phyloP scores from a whole-genome alignment of 2,797 vertebrate species.

The Falco rusticolus region DNA sequence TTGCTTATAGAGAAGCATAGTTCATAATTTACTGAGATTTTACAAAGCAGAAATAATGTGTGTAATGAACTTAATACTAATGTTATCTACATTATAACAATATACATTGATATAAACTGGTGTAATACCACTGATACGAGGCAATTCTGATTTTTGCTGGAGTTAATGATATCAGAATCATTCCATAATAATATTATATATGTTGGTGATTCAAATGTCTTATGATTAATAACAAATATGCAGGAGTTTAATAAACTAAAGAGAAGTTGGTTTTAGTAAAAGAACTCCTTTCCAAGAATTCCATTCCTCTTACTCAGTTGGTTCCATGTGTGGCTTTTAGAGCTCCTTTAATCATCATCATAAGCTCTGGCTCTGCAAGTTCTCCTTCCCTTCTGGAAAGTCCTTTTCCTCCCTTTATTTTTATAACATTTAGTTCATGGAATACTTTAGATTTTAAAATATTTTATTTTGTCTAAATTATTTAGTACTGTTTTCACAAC shows the following conservation, averaged over 20 bases:
- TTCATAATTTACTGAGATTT: background rate
- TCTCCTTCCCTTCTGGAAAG: background rate
- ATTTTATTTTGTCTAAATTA: background rate
- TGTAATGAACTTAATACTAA: background rate
- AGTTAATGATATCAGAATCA: background rate
- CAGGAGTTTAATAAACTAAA: background rate
- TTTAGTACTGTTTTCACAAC: background rate
- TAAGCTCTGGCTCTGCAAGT: background rate
- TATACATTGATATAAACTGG: background rate
- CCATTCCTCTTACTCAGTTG: background rate
- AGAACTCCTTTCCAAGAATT: background rate
- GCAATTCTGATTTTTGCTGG: background rate
- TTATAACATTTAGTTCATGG: background rate
- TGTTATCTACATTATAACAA: background rate
- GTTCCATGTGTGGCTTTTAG: background rate
- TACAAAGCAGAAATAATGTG: background rate
- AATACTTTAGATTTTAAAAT: background rate
- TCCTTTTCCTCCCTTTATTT: background rate
- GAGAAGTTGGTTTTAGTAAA: background rate
- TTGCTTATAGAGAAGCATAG: background rate
- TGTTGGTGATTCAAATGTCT: background rate
- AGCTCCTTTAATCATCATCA: background rate
- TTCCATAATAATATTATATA: background rate
- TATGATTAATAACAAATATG: background rate
- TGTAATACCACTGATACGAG: background rate